phyloP scores from a whole-genome alignment of 1,140 invertebrate genomes.

The Trialeurodes vaporariorum region DNA sequence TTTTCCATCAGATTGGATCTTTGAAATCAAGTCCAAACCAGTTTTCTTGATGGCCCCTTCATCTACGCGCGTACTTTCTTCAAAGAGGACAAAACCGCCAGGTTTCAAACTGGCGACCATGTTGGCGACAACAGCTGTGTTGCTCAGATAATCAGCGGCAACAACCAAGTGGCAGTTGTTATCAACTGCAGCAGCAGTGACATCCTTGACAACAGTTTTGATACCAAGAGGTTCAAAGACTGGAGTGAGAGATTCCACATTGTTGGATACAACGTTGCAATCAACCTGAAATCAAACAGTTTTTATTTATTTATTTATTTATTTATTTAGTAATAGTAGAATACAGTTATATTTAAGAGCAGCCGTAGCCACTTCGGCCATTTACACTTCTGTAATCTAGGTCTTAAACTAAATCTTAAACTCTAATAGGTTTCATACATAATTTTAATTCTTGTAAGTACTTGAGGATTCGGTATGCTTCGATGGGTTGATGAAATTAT shows the following conservation, averaged over 20 bases:
- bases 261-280: conserved; percentile 28
- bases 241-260: conserved; percentile 36
- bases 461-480: no score
- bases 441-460: no score
- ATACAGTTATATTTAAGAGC: no score
- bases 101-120: conserved; percentile 48
- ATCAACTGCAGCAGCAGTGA: conserved; percentile 40
- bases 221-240: conserved; percentile 41
- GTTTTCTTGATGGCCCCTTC: conserved; percentile 34
- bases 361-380: no score
- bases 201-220: conserved; percentile 44
- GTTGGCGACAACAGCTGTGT: conserved; percentile 38
- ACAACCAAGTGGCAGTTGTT: conserved; percentile 51
- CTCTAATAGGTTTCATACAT: no score
- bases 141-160: conserved; percentile 42
- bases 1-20: conserved; percentile 43
- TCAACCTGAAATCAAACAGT: conserved; percentile 30
- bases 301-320: no score
- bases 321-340: no score
- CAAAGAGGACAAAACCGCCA: conserved; percentile 62
- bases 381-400: no score
- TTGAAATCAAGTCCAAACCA: conserved; percentile 41
- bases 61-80: conserved; percentile 51
- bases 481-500: no score
- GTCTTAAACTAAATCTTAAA: no score